Conservation (phyloP, 2,797 vertebrate genomes). For the Sebastes minor region DNA sequence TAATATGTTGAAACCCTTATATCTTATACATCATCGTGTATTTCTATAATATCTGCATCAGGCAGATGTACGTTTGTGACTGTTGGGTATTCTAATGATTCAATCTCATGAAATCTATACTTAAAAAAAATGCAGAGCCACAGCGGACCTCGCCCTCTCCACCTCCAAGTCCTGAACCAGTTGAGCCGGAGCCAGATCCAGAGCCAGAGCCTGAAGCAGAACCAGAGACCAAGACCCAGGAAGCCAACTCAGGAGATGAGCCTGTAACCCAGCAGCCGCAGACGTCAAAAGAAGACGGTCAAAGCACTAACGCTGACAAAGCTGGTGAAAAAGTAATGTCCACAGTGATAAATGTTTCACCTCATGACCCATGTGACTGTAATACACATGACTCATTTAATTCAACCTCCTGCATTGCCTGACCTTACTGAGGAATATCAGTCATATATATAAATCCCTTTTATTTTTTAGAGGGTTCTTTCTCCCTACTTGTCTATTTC, state of each 20-base stretch:
- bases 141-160: constrained; percentile 32
- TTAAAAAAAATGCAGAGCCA: constrained; percentile 21
- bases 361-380: background rate
- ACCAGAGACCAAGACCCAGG: constrained; percentile 8
- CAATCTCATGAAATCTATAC: background rate
- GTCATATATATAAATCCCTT: background rate
- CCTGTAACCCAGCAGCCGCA: constrained; percentile 76
- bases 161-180: constrained; percentile 48
- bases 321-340: constrained; percentile 67
- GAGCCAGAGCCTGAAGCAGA: constrained; percentile 3
- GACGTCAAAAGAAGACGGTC: constrained; percentile 39
- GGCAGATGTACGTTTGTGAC: background rate
- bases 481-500: background rate
- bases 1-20: background rate
- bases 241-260: constrained; percentile 39
- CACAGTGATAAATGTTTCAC: background rate
- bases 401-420: background rate
- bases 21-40: background rate
- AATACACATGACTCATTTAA: background rate
- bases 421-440: background rate
- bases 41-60: background rate
- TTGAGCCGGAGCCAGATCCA: constrained; percentile 30
- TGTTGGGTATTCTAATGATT: background rate
- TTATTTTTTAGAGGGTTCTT: background rate
- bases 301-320: constrained; percentile 12